Conservation (phyloP, 2,888 invertebrate species). For the Melipona beecheii region DNA sequence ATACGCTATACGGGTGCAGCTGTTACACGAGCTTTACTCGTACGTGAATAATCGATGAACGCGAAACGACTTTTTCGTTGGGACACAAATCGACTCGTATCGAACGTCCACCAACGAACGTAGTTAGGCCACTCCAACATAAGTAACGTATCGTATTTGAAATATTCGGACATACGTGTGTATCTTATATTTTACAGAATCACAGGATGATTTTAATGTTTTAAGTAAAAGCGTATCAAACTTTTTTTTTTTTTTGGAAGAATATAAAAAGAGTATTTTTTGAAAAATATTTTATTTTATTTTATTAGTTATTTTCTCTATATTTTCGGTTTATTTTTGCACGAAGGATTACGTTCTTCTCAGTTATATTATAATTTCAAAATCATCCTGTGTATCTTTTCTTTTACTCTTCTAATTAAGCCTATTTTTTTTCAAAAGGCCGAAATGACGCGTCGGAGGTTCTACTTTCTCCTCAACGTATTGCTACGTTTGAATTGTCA, state of each 20-base stretch:
- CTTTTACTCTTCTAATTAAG: neutral
- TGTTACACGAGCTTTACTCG: constrained; percentile 62
- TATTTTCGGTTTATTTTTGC: neutral
- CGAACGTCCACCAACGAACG: neutral
- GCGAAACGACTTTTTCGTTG: constrained; percentile 18
- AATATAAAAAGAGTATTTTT: neutral
- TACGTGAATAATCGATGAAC: constrained; percentile 69
- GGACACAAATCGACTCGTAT: neutral
- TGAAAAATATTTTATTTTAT: neutral
- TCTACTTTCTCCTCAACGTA: too few relatives aligned
- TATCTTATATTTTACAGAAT: too few relatives aligned
- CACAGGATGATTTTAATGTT: too few relatives aligned
- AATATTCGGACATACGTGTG: too few relatives aligned
- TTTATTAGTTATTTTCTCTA: too few relatives aligned
- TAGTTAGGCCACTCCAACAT: neutral
- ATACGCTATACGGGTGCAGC: constrained; percentile 77
- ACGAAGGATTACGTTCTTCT: neutral
- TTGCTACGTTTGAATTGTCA: too few relatives aligned
- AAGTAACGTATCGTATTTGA: neutral
- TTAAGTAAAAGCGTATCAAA: too few relatives aligned
- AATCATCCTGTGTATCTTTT: neutral
- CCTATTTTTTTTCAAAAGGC: too few relatives aligned
- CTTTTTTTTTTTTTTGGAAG: too few relatives aligned
- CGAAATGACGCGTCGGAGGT: too few relatives aligned
- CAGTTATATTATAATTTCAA: neutral